A percentile compares a stretch with the other conserved stretches of the same genome.
These are phyloP conservation scores for Drosophila colorata DNA, from an alignment of 2,888 invertebrate genomes.

Conservation along the genomic window DNA sequence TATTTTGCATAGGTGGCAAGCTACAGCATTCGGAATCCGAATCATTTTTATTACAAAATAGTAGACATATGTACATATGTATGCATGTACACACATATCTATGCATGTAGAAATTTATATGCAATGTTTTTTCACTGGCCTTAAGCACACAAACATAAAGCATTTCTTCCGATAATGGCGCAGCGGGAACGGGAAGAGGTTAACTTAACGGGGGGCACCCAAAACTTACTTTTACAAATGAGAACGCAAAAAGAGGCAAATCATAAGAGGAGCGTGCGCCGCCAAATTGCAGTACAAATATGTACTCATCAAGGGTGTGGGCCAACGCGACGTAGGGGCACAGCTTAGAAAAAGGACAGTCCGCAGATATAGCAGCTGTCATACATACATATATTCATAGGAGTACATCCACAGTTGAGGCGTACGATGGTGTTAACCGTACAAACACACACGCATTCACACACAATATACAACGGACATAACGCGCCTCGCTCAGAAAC, in stretches of 20 bases:
- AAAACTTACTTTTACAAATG: constrained; percentile 79
- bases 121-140: constrained; percentile 50
- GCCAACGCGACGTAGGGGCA: constrained; percentile 53
- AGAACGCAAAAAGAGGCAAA: constrained; percentile 83
- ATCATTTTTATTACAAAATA: constrained; percentile 4
- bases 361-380: constrained; percentile 65
- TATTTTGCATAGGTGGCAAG: constrained; percentile 1
- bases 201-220: constrained; percentile 61
- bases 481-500: constrained; percentile 50
- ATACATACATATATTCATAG: constrained; percentile 6
- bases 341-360: constrained; percentile 78
- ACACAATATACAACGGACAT: constrained; percentile 46
- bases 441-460: background rate
- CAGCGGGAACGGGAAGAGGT: constrained; percentile 54
- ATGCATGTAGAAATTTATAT: constrained; percentile 8
- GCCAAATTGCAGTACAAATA: constrained; percentile 83
- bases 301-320: constrained; percentile 60
- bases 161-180: constrained; percentile 59
- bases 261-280: constrained; percentile 76
- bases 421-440: constrained; percentile 46
- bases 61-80: background rate
- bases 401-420: constrained; percentile 14
- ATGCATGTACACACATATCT: background rate
- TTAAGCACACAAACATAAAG: constrained; percentile 40
- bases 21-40: constrained; percentile 30